These are phyloP conservation scores for Dugesia japonica DNA, from an alignment of 2,888 invertebrate genomes.

Conservation along the genomic window DNA sequence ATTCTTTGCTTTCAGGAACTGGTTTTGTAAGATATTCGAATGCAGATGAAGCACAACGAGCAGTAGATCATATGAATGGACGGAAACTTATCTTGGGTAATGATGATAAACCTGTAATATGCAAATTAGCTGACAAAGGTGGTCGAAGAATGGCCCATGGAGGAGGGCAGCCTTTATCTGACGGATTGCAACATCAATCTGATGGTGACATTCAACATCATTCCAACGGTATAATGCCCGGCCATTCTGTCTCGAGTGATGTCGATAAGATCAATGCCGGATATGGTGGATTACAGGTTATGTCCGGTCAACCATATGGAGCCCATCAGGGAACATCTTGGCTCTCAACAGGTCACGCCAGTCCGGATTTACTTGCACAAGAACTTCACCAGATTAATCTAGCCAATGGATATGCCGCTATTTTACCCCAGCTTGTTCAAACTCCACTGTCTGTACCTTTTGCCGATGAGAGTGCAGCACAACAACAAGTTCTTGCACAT, in stretches of 20 bases:
- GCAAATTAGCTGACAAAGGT: slow-evolving; percentile 28
- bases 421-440: too few species aligned
- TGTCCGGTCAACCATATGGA: background rate
- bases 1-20: slow-evolving; percentile 21
- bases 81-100: slow-evolving; percentile 14
- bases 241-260: background rate
- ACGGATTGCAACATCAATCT: background rate
- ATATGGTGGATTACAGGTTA: background rate
- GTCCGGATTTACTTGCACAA: too few species aligned
- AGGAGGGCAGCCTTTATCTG: background rate
- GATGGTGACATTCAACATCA: slow-evolving; percentile 8
- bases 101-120: slow-evolving; percentile 25
- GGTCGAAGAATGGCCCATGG: slow-evolving; percentile 23
- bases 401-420: too few species aligned
- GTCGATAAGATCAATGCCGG: background rate
- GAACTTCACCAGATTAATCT: too few species aligned
- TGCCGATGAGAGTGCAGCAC: background rate
- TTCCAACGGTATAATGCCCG: background rate
- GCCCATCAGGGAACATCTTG: background rate
- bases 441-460: background rate
- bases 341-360: background rate
- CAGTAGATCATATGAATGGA: slow-evolving; percentile 28
- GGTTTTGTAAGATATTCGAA: slow-evolving; percentile 25
- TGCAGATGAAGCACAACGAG: slow-evolving; percentile 25
- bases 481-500: background rate